Percentiles rank a stretch among this genome's conserved stretches.
Evolutionary conservation across 2,888 invertebrate species (phyloP).

Genomic region (Xestoiulus laeticollis): DNA sequence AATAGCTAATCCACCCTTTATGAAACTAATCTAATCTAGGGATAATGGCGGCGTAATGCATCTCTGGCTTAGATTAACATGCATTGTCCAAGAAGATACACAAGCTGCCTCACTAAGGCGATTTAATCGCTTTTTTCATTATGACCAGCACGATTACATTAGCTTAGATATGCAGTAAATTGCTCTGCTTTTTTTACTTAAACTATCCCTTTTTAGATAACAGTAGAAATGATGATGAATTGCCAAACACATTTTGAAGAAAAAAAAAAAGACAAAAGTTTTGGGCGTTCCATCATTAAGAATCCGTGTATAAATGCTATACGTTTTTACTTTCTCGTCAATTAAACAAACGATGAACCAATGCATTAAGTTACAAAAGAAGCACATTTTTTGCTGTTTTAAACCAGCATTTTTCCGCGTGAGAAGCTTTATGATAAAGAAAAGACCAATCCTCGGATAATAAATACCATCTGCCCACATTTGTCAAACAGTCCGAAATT

Average conservation of each 20-base stretch:
- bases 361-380: not conserved
- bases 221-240: not conserved
- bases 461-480: not conserved
- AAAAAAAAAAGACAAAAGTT: not conserved
- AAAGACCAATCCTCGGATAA: not conserved
- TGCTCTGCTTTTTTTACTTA: not conserved
- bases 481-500: not conserved
- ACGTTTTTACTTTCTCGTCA: not conserved
- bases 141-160: not conserved
- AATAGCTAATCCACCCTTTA: not conserved
- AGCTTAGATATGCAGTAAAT: not conserved
- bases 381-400: not conserved
- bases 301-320: not conserved
- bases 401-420: not conserved
- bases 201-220: not conserved
- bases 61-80: not conserved
- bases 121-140: not conserved
- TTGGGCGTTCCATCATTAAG: slow-evolving; percentile 5
- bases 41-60: slow-evolving; percentile 16
- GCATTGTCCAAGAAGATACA: not conserved
- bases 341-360: slow-evolving; percentile 15
- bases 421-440: not conserved
- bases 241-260: not conserved
- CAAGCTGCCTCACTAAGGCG: not conserved
- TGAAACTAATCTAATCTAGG: not conserved